A percentile compares a stretch with the other conserved stretches of the same genome.
Conservation (phyloP, 2,113 vertebrate genomes). For the Naja naja region DNA sequence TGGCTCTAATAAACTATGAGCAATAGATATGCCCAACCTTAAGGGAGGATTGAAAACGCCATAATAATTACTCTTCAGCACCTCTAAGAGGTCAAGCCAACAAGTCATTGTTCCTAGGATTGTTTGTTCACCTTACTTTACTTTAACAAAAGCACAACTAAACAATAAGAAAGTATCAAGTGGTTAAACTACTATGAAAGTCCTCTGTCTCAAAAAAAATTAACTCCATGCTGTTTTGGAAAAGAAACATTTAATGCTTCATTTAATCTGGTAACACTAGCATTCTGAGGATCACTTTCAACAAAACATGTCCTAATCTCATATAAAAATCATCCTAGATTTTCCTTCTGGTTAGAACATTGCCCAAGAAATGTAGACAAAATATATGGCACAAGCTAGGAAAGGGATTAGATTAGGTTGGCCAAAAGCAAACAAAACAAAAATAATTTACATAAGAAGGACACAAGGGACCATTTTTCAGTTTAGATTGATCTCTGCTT, state of each 20-base stretch:
- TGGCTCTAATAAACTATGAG: conserved; percentile 51
- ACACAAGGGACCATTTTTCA: not conserved
- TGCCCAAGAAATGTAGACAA: not conserved
- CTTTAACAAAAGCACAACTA: not conserved
- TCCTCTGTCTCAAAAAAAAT: not conserved
- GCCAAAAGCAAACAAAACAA: not conserved
- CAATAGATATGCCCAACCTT: conserved; percentile 60
- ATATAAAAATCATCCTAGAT: not conserved
- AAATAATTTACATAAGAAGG: not conserved
- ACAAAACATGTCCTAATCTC: not conserved
- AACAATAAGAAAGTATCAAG: not conserved
- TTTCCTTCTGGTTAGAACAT: not conserved
- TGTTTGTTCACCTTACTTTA: not conserved
- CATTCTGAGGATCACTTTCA: not conserved
- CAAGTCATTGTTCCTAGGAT: not conserved
- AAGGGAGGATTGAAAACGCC: conserved; percentile 24
- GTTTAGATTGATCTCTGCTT: not conserved
- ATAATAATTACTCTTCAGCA: conserved; percentile 61
- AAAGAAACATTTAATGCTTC: not conserved
- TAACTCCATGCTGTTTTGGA: not conserved
- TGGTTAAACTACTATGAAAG: not conserved
- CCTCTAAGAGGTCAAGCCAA: conserved; percentile 55
- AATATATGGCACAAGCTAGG: not conserved
- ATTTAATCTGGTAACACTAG: not conserved
- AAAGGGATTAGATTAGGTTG: not conserved